These are phyloP conservation scores for Elanoides forficatus DNA, from an alignment of 2,113 vertebrate species.

Conservation along the genomic window DNA sequence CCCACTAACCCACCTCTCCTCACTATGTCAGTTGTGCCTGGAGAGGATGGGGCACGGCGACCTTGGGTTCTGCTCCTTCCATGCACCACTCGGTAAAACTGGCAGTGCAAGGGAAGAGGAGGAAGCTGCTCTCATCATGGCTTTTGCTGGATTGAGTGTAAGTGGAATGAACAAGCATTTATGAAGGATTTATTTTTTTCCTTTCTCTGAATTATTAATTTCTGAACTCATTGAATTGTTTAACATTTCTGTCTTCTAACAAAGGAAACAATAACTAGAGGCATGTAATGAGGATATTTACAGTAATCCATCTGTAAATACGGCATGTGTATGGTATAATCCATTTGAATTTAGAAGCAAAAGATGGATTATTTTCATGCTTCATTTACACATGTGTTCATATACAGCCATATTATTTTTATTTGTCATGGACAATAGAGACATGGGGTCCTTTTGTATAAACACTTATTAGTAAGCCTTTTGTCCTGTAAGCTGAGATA, in stretches of 20 bases:
- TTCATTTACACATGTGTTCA: not conserved
- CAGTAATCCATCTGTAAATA: slow-evolving; percentile 13
- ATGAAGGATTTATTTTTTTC: not conserved
- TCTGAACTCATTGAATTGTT: not conserved
- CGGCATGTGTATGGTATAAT: not conserved
- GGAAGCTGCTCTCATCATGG: not conserved
- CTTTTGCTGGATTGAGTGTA: not conserved
- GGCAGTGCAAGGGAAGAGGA: not conserved
- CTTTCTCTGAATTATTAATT: slow-evolving; percentile 1
- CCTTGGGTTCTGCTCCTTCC: not conserved
- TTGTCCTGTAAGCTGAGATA: not conserved
- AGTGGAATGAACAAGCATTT: not conserved
- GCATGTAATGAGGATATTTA: not conserved
- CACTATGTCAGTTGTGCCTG: not conserved
- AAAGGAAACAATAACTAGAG: not conserved
- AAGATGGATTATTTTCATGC: not conserved
- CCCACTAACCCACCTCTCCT: not conserved
- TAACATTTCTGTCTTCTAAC: not conserved
- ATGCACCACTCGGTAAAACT: not conserved
- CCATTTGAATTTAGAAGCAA: not conserved
- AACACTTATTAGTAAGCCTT: not conserved
- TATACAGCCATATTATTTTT: not conserved
- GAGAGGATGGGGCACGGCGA: not conserved
- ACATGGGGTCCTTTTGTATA: not conserved
- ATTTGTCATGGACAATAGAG: not conserved